Percentiles rank a stretch among this genome's conserved stretches.
These are phyloP conservation scores for Sinohyriopsis cumingii DNA, from an alignment of 2,888 invertebrate species.

Conservation along the genomic window DNA sequence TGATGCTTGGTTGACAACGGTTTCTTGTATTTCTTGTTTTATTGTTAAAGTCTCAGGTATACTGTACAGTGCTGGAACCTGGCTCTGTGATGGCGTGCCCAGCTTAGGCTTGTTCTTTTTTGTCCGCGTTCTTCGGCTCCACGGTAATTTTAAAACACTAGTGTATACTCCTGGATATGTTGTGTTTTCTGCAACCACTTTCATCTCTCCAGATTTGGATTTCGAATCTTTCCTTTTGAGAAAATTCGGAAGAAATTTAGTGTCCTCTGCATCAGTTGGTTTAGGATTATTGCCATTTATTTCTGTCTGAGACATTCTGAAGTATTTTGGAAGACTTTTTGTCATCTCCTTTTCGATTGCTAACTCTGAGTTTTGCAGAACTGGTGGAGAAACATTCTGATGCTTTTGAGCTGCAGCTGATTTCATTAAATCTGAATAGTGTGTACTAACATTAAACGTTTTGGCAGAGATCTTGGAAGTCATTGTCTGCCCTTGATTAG, in stretches of 20 bases:
- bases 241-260: neutral
- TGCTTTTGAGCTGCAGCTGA: too few species aligned
- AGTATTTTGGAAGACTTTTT: slow-evolving; percentile 8
- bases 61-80: slow-evolving; percentile 3
- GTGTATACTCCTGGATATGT: slow-evolving; percentile 62
- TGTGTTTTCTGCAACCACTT: slow-evolving; percentile 58
- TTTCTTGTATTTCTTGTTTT: slow-evolving; percentile 3
- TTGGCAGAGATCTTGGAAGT: too few species aligned
- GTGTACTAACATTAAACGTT: too few species aligned
- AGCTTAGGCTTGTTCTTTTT: slow-evolving; percentile 40
- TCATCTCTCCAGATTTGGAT: slow-evolving; percentile 48
- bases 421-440: too few species aligned
- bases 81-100: neutral
- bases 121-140: slow-evolving; percentile 58
- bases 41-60: neutral
- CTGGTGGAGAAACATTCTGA: too few species aligned
- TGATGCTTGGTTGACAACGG: slow-evolving; percentile 2
- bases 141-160: slow-evolving; percentile 62
- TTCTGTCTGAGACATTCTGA: slow-evolving; percentile 6
- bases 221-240: slow-evolving; percentile 1
- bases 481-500: too few species aligned
- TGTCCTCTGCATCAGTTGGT: neutral
- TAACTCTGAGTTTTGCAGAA: too few species aligned
- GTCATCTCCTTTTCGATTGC: neutral
- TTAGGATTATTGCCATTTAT: too few species aligned